Percentiles rank a stretch among this genome's conserved stretches.
Evolutionary conservation across 2,888 invertebrate species (phyloP).

Genomic region (Phengaris arion): DNA sequence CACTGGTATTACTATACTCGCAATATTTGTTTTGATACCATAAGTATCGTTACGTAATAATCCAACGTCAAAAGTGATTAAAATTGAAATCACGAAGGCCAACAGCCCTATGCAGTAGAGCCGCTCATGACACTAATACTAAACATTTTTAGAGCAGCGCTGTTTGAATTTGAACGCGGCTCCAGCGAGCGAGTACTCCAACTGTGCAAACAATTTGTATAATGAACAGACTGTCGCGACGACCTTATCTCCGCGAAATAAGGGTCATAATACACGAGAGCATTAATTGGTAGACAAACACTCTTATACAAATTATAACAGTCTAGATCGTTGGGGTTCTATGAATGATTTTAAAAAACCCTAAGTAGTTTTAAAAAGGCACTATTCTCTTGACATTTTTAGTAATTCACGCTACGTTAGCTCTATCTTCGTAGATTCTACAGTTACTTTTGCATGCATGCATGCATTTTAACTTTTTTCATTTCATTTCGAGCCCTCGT

Average conservation of each 20-base stretch:
- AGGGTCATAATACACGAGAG: slow-evolving; percentile 16
- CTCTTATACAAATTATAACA: slow-evolving; percentile 27
- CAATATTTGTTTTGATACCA: too few relatives aligned
- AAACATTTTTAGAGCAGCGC: slow-evolving; percentile 32
- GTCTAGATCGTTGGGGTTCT: slow-evolving; percentile 23
- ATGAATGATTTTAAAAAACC: slow-evolving; percentile 9
- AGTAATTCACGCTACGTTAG: background rate
- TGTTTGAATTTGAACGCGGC: slow-evolving; percentile 40
- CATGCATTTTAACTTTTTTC: too few relatives aligned
- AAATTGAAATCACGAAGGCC: slow-evolving; percentile 7
- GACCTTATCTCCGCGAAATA: slow-evolving; percentile 3
- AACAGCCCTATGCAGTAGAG: slow-evolving; percentile 15
- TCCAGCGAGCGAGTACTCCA: slow-evolving; percentile 34
- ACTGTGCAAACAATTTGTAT: slow-evolving; percentile 40
- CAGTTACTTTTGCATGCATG: too few relatives aligned
- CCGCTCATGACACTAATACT: slow-evolving; percentile 29
- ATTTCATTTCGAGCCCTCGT: too few relatives aligned
- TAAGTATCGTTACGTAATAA: too few relatives aligned
- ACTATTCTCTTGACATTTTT: background rate
- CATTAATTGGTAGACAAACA: slow-evolving; percentile 26
- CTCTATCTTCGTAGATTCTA: background rate
- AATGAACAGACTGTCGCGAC: slow-evolving; percentile 26
- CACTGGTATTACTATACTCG: background rate
- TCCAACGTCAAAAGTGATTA: background rate
- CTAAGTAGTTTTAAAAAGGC: background rate